Evolutionary conservation across 1,140 invertebrate genomes (phyloP), one percentile per base, ranked within the genome.

Genomic region (Magallana gigas): DNA sequence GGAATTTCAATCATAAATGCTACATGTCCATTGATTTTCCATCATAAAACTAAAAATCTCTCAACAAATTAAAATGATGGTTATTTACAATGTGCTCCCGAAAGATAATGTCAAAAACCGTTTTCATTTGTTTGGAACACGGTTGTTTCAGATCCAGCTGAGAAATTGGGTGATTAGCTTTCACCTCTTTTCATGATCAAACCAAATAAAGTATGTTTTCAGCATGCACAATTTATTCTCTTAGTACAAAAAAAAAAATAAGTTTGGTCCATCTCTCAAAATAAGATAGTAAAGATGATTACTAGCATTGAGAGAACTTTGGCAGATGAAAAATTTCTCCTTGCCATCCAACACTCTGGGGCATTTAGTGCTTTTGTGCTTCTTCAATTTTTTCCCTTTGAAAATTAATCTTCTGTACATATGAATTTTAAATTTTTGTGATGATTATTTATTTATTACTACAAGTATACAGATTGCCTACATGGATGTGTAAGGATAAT

Each of bases 1-100:
- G 68, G 68, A 76, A 76, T 76, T 76, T 76, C 68, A 76, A 76
- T 76, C 68, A 76, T 76, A 76, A 76, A 76, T 76, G 68, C 36
- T 76, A 76, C 68, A 76, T 76, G 68, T 29, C 68, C 68, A 76
- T 76, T 76, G 68, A 76, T 76, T 76, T 76, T 76, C 68, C 36
- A 76, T 76, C 68, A 76, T 76, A 76, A 48, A 76, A 76, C 68
- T 76, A 23, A 76, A 76, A 76, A 76, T 76, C 68, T 76, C 68
- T 76, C 68, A 76, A 76, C 68, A 76, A 76, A 76, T 76, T 76
- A 76, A 76, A 76, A 76, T 76, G 68, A 76, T 36, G 68, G 23
- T 76, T 76, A 76, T 76, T 76, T 76, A 76, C 68, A 76, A 76
- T 76, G 68, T 76, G 68, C 23, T 12, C 23, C 23, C 29, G 9